These are phyloP conservation scores for Luperina testacea DNA, from an alignment of 2,888 invertebrate genomes.

Conservation along the genomic window DNA sequence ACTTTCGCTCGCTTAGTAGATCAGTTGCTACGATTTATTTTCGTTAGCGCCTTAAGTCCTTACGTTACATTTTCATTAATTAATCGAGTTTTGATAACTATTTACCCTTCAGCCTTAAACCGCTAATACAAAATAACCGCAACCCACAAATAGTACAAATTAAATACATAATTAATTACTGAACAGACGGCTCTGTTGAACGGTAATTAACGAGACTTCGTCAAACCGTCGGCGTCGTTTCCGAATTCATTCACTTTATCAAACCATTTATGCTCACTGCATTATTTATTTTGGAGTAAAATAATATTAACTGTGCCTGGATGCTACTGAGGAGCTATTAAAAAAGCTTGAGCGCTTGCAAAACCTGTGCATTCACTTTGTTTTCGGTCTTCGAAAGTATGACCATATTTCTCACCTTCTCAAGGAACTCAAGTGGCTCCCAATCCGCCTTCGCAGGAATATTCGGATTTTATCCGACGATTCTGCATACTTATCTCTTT, in stretches of 20 bases:
- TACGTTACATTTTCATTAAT: neutral
- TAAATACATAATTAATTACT: constrained; percentile 18
- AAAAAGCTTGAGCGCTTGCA: too few species aligned
- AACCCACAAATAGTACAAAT: constrained; percentile 1
- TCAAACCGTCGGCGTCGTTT: constrained; percentile 18
- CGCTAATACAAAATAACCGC: constrained; percentile 12
- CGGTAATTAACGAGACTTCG: constrained; percentile 14
- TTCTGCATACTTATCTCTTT: too few species aligned
- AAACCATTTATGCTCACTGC: constrained; percentile 1
- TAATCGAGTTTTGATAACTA: neutral
- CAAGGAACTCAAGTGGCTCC: too few species aligned
- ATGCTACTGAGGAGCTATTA: too few species aligned
- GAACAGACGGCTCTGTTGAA: constrained; percentile 18
- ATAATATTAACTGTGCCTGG: neutral
- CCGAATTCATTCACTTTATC: constrained; percentile 25
- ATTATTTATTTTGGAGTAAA: neutral
- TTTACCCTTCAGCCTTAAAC: neutral
- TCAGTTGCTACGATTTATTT: too few species aligned
- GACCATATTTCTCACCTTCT: too few species aligned
- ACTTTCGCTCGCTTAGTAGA: too few species aligned
- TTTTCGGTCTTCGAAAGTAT: too few species aligned
- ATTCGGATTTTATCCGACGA: too few species aligned
- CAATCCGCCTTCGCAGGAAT: too few species aligned
- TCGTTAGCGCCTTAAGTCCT: too few species aligned
- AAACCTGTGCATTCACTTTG: too few species aligned